phyloP scores from a whole-genome alignment of 2,888 invertebrate genomes.

The Conomelus anceps region DNA sequence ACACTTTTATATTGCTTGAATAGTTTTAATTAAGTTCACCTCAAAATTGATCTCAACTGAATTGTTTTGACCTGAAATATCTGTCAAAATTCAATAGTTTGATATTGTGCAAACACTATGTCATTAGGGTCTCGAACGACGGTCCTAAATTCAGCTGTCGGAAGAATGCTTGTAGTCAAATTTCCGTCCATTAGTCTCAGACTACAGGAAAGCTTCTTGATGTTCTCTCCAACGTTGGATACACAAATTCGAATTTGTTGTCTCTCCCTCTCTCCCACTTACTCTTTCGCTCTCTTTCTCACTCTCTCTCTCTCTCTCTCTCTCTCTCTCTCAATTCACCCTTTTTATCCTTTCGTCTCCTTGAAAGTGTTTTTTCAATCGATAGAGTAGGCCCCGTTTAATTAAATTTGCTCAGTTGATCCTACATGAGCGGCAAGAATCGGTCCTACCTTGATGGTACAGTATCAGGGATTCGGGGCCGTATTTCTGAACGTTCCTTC shows the following conservation, averaged over 20 bases:
- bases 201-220: not conserved
- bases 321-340: not conserved
- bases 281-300: not conserved
- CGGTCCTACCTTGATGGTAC: no score
- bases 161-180: not conserved
- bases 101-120: not conserved
- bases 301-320: not conserved
- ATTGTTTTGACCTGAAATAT: not conserved
- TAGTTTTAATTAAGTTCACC: not conserved
- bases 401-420: not conserved
- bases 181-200: not conserved
- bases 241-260: not conserved
- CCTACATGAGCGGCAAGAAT: not conserved
- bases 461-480: not conserved
- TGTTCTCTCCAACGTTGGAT: not conserved
- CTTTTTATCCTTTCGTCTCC: not conserved
- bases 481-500: not conserved
- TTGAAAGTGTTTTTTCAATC: not conserved
- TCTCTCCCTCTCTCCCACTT: not conserved
- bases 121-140: not conserved
- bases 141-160: not conserved
- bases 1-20: not conserved
- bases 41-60: not conserved
- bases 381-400: not conserved
- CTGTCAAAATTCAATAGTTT: not conserved